Evolutionary conservation across 2,888 invertebrate species (phyloP), one percentile per base, ranked within the genome.

Genomic region (Epinotia bilunana): DNA sequence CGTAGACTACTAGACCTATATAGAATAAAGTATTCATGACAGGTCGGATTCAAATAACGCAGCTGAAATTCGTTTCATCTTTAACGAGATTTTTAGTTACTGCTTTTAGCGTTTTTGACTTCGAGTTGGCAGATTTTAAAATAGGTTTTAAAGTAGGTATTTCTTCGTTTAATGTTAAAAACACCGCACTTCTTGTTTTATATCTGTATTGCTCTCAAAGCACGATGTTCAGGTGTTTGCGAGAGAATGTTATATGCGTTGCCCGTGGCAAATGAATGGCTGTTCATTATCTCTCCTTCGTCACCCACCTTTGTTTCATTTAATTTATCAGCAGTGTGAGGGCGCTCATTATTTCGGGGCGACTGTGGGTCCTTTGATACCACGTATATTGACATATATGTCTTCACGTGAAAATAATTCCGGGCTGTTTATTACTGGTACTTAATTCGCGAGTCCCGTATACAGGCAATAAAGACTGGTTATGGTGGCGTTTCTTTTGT

Each of bases 211-310:
- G 39, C 39, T 39, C 9, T 39, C 39, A 9, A 39, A 39, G 39
- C 61, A 16, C 28, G n/a, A 28, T 53, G 49, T 20, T 20, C 39
- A 13, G 18, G 7, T n/a, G 18, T 13, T 68, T 69, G 46, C 53
- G 16, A 55, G 68, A 60, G 7, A 53, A 43, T 57, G 43, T 62
- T 62, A 63, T 46, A 57, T 60, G 28, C 28, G 43, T n/a, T 39
- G 57, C 53, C 53, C n/a, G 53, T 53, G 64, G 64, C 23, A 64
- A 64, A 73, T 73, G 55, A 73, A 73, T 73, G 68, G 55, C 23
- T 18, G 73, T 68, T 68, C 73, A 73, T 73, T 73, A 73, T 69
- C 73, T 43, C 68, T 57, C 73, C 62, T 61, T 57, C 58, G 73
- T 62, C 68, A 63, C 73, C 68, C 46, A 43, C 61, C 62, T 73